Percentiles rank a stretch among this genome's conserved stretches.
phyloP scores from a whole-genome alignment of 2,113 vertebrate species.

The Microtus oregoni region DNA sequence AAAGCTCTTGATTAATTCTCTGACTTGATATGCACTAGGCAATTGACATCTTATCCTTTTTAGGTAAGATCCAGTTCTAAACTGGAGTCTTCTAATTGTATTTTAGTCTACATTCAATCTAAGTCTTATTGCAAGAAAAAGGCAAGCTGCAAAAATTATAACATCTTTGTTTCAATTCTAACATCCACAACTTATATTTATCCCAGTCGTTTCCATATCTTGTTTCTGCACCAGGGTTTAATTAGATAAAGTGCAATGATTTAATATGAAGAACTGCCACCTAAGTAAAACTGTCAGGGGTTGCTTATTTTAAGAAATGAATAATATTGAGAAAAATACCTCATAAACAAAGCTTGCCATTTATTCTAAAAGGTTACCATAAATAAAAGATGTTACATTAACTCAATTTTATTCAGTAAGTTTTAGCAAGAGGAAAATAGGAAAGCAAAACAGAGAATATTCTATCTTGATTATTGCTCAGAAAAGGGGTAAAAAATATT shows the following conservation, averaged over 20 bases:
- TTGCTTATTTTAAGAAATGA: neutral
- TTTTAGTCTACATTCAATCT: slow-evolving; percentile 1
- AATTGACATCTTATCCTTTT: neutral
- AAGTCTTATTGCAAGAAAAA: neutral
- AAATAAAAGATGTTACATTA: slow-evolving; percentile 11
- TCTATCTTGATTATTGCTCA: neutral
- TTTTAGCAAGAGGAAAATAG: slow-evolving; percentile 32
- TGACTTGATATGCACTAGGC: neutral
- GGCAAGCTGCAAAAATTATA: neutral
- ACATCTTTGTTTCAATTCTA: neutral
- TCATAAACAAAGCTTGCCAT: neutral
- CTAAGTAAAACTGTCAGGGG: slow-evolving; percentile 7
- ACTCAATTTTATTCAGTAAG: neutral
- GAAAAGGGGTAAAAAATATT: neutral
- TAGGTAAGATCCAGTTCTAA: neutral
- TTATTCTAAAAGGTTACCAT: slow-evolving; percentile 29
- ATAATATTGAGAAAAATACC: neutral
- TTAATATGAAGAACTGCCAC: neutral
- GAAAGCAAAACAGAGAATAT: neutral
- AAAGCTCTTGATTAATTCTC: neutral
- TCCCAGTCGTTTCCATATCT: neutral
- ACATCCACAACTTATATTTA: neutral
- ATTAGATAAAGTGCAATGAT: neutral
- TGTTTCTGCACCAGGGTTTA: neutral
- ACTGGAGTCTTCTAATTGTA: neutral